A percentile compares a stretch with the other conserved stretches of the same genome.
These are phyloP conservation scores for Sarcophaga subvicina DNA, from an alignment of 2,888 invertebrate species.

Conservation along the genomic window DNA sequence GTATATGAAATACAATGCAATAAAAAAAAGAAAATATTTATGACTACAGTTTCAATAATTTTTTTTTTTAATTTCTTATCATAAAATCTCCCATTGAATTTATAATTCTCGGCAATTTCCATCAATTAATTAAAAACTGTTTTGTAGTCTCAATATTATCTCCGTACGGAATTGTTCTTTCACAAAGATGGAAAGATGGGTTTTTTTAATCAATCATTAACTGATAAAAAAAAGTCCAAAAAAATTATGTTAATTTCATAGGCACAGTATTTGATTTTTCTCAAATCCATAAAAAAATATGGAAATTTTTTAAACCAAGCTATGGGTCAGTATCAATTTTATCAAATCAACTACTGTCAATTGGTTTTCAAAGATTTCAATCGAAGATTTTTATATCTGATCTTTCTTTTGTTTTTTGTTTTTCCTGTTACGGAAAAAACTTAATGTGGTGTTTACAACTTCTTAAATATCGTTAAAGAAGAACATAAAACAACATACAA, in stretches of 20 bases:
- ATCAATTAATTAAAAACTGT: slow-evolving; percentile 36
- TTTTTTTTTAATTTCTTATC: not conserved
- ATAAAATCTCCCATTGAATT: not conserved
- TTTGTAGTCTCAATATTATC: slow-evolving; percentile 1
- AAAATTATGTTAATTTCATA: slow-evolving; percentile 51
- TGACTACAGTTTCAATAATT: too few relatives aligned
- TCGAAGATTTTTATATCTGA: not conserved
- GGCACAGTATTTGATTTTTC: not conserved
- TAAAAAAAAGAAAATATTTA: too few relatives aligned
- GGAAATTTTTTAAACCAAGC: slow-evolving; percentile 33
- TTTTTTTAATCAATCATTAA: slow-evolving; percentile 16
- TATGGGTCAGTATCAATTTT: slow-evolving; percentile 40
- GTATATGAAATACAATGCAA: too few relatives aligned
- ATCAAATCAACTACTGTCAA: slow-evolving; percentile 53
- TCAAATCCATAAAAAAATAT: slow-evolving; percentile 48
- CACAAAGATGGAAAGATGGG: not conserved
- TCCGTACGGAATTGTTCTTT: slow-evolving; percentile 5
- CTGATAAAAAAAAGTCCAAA: not conserved
- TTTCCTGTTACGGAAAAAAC: too few relatives aligned
- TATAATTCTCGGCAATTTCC: slow-evolving; percentile 20
- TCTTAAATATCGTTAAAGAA: slow-evolving; percentile 11
- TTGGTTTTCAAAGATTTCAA: not conserved
- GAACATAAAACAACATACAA: not conserved
- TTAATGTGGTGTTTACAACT: slow-evolving; percentile 54
- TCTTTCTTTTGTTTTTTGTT: not conserved